phyloP scores from a whole-genome alignment of 2,113 vertebrate species.

The Rhinopomastus cyanomelas region DNA sequence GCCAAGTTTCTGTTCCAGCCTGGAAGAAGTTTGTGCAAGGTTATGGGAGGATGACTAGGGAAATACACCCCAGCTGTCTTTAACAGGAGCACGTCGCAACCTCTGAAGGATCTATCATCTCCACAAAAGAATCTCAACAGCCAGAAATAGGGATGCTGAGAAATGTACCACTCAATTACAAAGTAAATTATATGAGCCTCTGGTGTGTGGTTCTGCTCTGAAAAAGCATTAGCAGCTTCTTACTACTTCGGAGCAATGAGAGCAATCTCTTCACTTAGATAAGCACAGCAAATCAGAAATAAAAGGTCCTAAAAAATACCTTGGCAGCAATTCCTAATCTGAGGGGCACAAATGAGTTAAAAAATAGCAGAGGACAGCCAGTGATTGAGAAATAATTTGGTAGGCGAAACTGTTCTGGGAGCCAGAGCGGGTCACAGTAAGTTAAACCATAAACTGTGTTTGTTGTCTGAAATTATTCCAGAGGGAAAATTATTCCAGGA shows the following conservation, averaged over 20 bases:
- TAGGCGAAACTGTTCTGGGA: conserved; percentile 23
- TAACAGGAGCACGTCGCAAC: not conserved
- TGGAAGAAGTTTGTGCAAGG: not conserved
- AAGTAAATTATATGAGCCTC: conserved; percentile 24
- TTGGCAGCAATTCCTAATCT: not conserved
- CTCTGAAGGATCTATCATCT: not conserved
- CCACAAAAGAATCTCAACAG: not conserved
- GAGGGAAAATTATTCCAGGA: conserved; percentile 23
- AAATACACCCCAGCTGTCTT: not conserved
- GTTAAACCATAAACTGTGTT: not conserved
- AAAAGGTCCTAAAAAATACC: not conserved
- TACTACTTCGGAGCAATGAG: not conserved
- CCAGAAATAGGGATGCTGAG: conserved; percentile 2
- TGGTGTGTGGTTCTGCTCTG: conserved; percentile 18
- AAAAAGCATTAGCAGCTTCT: conserved; percentile 6
- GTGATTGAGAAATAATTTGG: not conserved
- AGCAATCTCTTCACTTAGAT: not conserved
- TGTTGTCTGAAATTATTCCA: conserved; percentile 34
- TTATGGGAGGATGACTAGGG: not conserved
- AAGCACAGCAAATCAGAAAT: conserved; percentile 9
- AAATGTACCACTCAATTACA: conserved; percentile 24
- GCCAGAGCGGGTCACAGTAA: not conserved
- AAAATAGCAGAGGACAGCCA: not conserved
- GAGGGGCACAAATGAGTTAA: conserved; percentile 31
- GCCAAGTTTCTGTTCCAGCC: conserved; percentile 13